phyloP scores from a whole-genome alignment of 2,888 invertebrate genomes.

The Chirona hameri region DNA sequence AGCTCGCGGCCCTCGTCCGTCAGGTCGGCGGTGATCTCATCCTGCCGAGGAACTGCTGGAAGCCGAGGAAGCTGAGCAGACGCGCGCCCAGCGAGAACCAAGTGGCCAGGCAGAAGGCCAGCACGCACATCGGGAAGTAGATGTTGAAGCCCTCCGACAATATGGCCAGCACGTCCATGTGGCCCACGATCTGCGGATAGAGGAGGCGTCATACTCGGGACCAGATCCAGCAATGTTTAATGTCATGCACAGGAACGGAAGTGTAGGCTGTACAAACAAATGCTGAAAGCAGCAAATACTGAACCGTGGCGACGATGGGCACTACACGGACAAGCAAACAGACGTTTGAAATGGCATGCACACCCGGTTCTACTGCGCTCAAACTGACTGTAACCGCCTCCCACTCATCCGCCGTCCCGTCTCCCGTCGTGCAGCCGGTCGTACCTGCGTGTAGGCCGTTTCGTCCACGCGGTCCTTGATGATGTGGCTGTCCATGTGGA shows the following conservation, averaged over 20 bases:
- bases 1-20: conserved; percentile 73
- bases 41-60: conserved; percentile 94
- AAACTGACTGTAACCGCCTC: too few species aligned
- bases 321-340: too few species aligned
- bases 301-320: too few species aligned
- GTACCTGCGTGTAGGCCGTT: conserved; percentile 84
- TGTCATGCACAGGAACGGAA: too few species aligned
- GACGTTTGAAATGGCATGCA: too few species aligned
- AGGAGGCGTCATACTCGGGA: too few species aligned
- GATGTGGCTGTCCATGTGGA: conserved; percentile 96
- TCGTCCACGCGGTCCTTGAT: conserved; percentile 72
- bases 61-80: conserved; percentile 80
- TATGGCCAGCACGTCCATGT: conserved; percentile 96
- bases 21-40: conserved; percentile 86
- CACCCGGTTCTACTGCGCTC: too few species aligned
- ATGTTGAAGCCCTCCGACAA: conserved; percentile 98
- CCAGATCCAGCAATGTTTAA: too few species aligned
- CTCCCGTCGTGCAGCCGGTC: too few species aligned
- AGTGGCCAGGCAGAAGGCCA: conserved; percentile 86
- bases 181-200: conserved; percentile 85
- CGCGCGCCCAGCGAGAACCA: conserved; percentile 91
- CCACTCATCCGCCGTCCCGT: too few species aligned
- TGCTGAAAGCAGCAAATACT: too few species aligned
- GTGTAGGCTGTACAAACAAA: too few species aligned
- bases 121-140: conserved; percentile 96